A percentile compares a stretch with the other conserved stretches of the same genome.
Evolutionary conservation across 1,140 invertebrate species (phyloP).

Genomic region (Calosoma granatense): DNA sequence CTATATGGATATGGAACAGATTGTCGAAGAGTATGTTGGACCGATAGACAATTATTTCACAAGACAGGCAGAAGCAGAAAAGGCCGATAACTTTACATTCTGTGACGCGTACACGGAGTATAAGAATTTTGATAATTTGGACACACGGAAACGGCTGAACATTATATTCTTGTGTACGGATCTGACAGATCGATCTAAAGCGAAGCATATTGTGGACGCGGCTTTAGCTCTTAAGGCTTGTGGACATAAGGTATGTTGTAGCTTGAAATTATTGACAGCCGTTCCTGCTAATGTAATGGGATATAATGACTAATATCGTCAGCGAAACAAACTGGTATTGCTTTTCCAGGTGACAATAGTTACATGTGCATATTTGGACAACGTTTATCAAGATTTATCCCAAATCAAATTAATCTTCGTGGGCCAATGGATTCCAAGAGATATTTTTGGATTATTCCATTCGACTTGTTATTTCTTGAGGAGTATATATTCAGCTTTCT

Average conservation of each 20-base stretch:
- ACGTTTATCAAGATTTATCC: background rate
- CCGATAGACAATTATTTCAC: no score
- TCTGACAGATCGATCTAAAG: background rate
- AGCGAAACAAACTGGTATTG: no score
- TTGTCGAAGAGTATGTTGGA: no score
- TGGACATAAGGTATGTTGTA: background rate
- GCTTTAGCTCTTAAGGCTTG: background rate
- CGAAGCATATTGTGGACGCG: background rate
- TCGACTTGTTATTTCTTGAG: background rate
- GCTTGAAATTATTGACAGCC: no score
- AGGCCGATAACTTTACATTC: no score
- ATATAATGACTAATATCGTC: no score
- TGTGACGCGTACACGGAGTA: no score
- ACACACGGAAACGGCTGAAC: no score
- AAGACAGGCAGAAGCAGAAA: no score
- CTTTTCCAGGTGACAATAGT: background rate
- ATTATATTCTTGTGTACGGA: background rate
- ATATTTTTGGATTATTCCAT: background rate
- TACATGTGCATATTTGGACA: background rate
- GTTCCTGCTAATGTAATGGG: no score
- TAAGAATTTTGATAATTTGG: no score
- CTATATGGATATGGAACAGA: no score
- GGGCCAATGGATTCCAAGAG: background rate
- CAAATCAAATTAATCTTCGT: background rate
- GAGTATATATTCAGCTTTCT: background rate